Base-by-base conservation (phyloP, 2,888 invertebrate species). In the Caradrina clavipalpis region DNA sequence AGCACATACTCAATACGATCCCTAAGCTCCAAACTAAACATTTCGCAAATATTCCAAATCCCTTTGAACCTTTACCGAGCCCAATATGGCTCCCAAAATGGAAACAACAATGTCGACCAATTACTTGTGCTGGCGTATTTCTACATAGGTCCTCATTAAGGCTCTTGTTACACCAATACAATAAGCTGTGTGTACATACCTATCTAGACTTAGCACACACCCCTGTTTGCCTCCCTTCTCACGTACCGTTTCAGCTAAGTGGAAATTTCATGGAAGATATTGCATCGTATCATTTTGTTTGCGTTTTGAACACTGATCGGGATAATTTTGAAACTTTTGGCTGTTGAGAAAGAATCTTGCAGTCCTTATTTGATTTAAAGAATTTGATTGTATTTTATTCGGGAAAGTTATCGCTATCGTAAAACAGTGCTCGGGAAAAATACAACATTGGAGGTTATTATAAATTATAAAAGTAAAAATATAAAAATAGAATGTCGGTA, bases 81-180 rank as follows among this genome's bases (percentile, higher is more conserved):
- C 61, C 51, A 66, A 76, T 58, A 59, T 56, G 55, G 51, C n/a
- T 64, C 17, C 68, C 42, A 2, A 56, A 77, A 73, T 70, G 78
- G 67, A 45, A 73, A 71, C 78, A 78, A 81, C 80, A 80, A 73
- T 73, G 57, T 60, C 35, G 47, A 31, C 59, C 68, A 80, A 81
- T 78, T 81, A 81, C 70, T 69, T 42, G 42, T 60, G 58, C 57
- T 21, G 31, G 45, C 54, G 62, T 71, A 70, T 78, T 70, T 63
- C 51, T 61, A 51, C 19, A 57, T 64, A 66, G 51, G 45, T 51
- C 22, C 56, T 81, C 78, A 80, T 79, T 79, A 79, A 79, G 62
- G 58, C 69, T 69, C 73, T 79, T 82, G 80, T 82, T 80, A 69
- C 35, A 68, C 19, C 63, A 54, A 73, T 73, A 81, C 73, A 73